These are phyloP conservation scores for Tamandua tetradactyla DNA, from an alignment of 2,797 vertebrate genomes.

Conservation along the genomic window DNA sequence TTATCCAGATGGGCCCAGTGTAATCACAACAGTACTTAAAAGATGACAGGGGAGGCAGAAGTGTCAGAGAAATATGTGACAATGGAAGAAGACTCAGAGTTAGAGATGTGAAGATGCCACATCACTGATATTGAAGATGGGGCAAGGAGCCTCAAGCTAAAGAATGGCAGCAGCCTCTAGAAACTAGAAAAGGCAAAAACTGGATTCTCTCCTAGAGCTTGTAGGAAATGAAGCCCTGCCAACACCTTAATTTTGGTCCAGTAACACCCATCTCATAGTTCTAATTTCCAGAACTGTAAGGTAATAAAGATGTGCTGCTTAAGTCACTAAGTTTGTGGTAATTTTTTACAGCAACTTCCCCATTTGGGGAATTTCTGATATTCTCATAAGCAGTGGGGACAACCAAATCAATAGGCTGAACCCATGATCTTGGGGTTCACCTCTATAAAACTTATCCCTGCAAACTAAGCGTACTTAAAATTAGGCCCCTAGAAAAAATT, in stretches of 20 bases:
- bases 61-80: neutral
- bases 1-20: neutral
- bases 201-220: neutral
- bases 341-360: neutral
- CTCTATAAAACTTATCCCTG: too few relatives aligned
- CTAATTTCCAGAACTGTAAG: neutral
- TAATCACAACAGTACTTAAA: neutral
- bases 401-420: too few relatives aligned
- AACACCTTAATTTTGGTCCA: neutral
- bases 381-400: too few relatives aligned
- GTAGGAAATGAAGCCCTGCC: neutral
- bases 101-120: neutral
- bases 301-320: slow-evolving; percentile 5
- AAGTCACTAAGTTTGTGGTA: neutral
- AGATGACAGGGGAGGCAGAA: neutral
- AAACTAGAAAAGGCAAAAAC: neutral
- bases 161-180: neutral
- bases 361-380: too few relatives aligned
- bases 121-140: neutral
- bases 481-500: too few relatives aligned
- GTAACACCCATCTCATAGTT: neutral
- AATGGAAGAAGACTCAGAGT: neutral
- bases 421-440: too few relatives aligned
- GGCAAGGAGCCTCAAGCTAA: neutral
- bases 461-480: too few relatives aligned